Conservation (phyloP, 2,888 invertebrate genomes). For the Drosophila barbarae region DNA sequence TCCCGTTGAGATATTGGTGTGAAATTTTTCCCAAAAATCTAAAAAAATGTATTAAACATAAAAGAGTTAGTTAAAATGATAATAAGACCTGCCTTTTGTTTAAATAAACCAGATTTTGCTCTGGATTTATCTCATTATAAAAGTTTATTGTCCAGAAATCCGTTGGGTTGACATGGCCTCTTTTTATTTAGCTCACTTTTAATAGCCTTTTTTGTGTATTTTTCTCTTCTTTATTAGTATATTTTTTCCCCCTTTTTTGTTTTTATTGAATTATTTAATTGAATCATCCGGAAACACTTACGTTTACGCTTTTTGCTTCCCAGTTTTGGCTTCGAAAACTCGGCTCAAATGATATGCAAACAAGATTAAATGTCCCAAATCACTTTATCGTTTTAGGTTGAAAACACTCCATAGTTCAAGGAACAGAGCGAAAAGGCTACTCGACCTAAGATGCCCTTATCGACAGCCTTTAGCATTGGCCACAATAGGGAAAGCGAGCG, state of each 20-base stretch:
- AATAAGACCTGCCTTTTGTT: not conserved
- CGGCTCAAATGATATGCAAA: slow-evolving; percentile 4
- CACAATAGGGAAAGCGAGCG: slow-evolving; percentile 14
- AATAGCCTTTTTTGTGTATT: too few relatives aligned
- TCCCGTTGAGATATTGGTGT: too few relatives aligned
- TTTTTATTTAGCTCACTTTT: not conserved
- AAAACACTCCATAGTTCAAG: slow-evolving; percentile 24
- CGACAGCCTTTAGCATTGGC: slow-evolving; percentile 34
- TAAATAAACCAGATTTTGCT: not conserved
- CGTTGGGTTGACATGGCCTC: not conserved
- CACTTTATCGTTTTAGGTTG: slow-evolving; percentile 12
- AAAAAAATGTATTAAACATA: too few relatives aligned
- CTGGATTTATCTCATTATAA: not conserved
- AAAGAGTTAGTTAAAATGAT: not conserved
- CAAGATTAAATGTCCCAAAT: slow-evolving; percentile 14
- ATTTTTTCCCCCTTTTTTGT: not conserved
- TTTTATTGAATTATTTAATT: slow-evolving; percentile 9
- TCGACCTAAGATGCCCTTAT: slow-evolving; percentile 33
- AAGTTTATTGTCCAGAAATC: not conserved
- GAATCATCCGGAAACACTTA: slow-evolving; percentile 1
- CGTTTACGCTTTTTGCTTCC: not conserved
- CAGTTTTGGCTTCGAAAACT: not conserved
- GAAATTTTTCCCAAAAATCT: too few relatives aligned
- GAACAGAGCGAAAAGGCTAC: slow-evolving; percentile 24
- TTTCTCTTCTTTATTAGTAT: not conserved